These are phyloP conservation scores for Pseudomyrmex sp. DNA, from an alignment of 1,140 invertebrate species.

Conservation along the genomic window DNA sequence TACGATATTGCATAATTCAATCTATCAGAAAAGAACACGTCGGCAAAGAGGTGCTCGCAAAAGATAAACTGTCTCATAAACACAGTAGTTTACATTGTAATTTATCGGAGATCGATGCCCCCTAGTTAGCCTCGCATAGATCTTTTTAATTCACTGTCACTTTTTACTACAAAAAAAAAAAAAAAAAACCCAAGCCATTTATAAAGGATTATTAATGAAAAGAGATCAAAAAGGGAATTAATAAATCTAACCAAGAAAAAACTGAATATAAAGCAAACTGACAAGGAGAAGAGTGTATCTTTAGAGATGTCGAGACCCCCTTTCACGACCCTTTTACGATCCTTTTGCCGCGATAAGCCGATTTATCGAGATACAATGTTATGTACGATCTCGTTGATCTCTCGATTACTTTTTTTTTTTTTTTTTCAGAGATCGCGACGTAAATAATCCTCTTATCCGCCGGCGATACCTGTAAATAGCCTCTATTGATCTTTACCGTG, in stretches of 20 bases:
- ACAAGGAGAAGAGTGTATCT: no score
- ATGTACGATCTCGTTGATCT: neutral
- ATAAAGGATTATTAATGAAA: no score
- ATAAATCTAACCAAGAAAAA: no score
- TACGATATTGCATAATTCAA: neutral
- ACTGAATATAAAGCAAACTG: no score
- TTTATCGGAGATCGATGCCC: slow-evolving; percentile 34
- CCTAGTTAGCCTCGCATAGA: slow-evolving; percentile 22
- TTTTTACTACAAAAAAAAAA: no score
- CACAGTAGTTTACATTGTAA: slow-evolving; percentile 29
- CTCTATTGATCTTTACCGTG: neutral
- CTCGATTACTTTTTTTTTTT: neutral
- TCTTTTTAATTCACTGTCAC: neutral
- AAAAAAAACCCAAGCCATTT: no score
- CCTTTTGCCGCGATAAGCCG: neutral
- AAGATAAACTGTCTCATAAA: slow-evolving; percentile 16
- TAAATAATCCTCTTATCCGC: slow-evolving; percentile 7
- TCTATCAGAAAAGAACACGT: neutral
- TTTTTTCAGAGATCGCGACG: slow-evolving; percentile 10
- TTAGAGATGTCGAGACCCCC: neutral
- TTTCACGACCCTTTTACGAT: neutral
- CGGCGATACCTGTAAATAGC: slow-evolving; percentile 38
- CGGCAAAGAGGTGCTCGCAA: neutral
- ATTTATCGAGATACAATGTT: slow-evolving; percentile 24
- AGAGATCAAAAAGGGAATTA: no score